Percentiles rank a stretch among this genome's conserved stretches.
phyloP scores from a whole-genome alignment of 2,888 invertebrate genomes.

The Agrotis ipsilon region DNA sequence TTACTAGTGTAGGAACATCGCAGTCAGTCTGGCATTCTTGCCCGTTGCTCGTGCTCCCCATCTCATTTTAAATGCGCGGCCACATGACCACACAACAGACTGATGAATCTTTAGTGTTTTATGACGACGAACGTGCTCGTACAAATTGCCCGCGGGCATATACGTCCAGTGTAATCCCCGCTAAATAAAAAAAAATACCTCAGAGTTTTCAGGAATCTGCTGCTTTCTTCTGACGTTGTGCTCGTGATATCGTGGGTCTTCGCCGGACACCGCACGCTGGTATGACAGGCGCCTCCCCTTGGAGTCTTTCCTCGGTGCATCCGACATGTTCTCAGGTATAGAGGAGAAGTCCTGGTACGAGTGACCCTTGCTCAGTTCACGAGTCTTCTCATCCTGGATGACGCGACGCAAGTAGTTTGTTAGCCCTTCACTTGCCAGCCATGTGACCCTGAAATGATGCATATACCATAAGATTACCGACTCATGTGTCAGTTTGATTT shows the following conservation, averaged over 20 bases:
- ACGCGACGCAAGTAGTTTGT: constrained; percentile 83
- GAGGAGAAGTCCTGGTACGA: constrained; percentile 82
- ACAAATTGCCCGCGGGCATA: too few species aligned
- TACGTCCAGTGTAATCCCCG: too few species aligned
- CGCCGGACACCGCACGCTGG: constrained; percentile 86
- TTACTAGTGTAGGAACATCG: too few species aligned
- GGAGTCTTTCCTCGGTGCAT: constrained; percentile 70
- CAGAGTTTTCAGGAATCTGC: constrained; percentile 75
- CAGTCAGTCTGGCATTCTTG: too few species aligned
- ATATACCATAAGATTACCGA: neutral
- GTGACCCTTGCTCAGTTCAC: constrained; percentile 75
- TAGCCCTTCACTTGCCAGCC: constrained; percentile 86
- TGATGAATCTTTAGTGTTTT: too few species aligned
- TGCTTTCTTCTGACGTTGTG: constrained; percentile 71
- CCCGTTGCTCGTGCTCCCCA: too few species aligned
- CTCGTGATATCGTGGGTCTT: constrained; percentile 82
- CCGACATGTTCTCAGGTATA: constrained; percentile 76
- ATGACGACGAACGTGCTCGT: too few species aligned
- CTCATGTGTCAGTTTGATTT: too few species aligned
- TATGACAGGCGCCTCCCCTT: constrained; percentile 86
- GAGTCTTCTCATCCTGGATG: constrained; percentile 81
- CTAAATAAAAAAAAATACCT: constrained; percentile 69
- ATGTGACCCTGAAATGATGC: constrained; percentile 80
- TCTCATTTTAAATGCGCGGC: too few species aligned
- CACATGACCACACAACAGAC: too few species aligned